These are phyloP conservation scores for Drosophila tripunctata DNA, from an alignment of 2,888 invertebrate species.

Conservation along the genomic window DNA sequence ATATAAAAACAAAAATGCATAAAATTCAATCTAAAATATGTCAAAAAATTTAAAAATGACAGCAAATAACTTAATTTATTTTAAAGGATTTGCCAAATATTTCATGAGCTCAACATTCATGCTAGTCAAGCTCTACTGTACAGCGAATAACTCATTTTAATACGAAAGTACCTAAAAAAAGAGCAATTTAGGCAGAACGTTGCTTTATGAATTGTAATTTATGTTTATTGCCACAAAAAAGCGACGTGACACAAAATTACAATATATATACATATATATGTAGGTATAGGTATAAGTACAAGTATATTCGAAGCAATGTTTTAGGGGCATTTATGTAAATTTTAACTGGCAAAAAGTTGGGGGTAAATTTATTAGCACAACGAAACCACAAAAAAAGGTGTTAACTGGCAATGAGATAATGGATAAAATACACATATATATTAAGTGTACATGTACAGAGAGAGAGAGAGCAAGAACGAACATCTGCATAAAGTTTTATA, in stretches of 20 bases:
- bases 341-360: constrained; percentile 3
- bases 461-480: constrained; percentile 8
- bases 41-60: neutral
- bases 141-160: constrained; percentile 12
- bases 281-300: too few species aligned
- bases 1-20: neutral
- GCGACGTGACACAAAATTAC: constrained; percentile 27
- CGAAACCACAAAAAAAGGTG: constrained; percentile 65
- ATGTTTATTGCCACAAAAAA: constrained; percentile 39
- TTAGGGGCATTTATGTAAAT: constrained; percentile 68
- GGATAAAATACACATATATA: constrained; percentile 68
- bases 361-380: constrained; percentile 63
- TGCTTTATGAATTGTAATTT: constrained; percentile 38
- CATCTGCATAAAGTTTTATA: constrained; percentile 75
- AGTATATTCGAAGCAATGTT: constrained; percentile 27
- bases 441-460: constrained; percentile 32
- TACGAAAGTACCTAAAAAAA: neutral
- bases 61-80: constrained; percentile 12
- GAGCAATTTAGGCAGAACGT: neutral
- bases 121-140: neutral
- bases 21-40: neutral
- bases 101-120: neutral
- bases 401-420: constrained; percentile 70
- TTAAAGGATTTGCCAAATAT: too few species aligned
- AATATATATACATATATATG: constrained; percentile 34